Percentiles rank a stretch among this genome's conserved stretches.
phyloP scores from a whole-genome alignment of 2,797 vertebrate genomes.

The Halcyon smyrnensis region DNA sequence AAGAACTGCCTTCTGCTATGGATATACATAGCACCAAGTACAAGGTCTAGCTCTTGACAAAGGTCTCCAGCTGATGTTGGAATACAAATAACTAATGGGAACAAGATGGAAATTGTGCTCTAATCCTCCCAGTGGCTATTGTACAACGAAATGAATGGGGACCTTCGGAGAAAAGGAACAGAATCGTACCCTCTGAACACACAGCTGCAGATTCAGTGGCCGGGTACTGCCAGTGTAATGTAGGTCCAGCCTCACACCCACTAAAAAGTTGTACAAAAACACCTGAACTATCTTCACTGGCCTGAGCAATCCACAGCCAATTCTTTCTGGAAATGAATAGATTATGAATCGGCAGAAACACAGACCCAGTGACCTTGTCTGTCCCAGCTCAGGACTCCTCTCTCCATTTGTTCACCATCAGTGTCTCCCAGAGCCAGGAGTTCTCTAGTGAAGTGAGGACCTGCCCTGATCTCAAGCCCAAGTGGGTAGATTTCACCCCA shows the following conservation, averaged over 20 bases:
- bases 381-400: not conserved
- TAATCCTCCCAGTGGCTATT: slow-evolving; percentile 53
- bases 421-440: not conserved
- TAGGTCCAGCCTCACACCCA: not conserved
- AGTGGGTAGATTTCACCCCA: not conserved
- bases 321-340: not conserved
- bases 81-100: slow-evolving; percentile 54
- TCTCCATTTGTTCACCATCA: not conserved
- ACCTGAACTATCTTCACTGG: not conserved
- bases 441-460: not conserved
- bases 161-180: not conserved
- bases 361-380: not conserved
- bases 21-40: slow-evolving; percentile 42
- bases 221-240: not conserved
- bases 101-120: slow-evolving; percentile 53
- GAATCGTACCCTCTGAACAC: not conserved
- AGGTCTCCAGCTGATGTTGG: slow-evolving; percentile 63
- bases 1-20: slow-evolving; percentile 40
- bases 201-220: not conserved
- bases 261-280: not conserved
- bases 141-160: not conserved
- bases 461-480: not conserved
- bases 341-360: not conserved
- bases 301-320: not conserved
- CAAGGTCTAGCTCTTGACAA: slow-evolving; percentile 60